Conservation (phyloP, 1,140 invertebrate species). For the Conus ventricosus region DNA sequence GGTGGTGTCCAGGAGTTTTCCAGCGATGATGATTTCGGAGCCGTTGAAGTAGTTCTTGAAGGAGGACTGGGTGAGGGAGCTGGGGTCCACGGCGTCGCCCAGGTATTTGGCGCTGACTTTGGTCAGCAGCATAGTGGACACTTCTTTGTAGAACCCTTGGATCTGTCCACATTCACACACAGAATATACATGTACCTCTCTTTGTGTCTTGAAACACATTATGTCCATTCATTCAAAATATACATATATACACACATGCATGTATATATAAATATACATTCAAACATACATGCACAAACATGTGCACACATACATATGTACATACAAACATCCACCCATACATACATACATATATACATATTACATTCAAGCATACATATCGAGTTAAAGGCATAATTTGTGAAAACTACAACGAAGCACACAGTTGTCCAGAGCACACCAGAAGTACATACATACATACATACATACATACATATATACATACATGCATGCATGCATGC, state of each 20-base stretch:
- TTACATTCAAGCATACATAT: no score
- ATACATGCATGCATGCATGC: no score
- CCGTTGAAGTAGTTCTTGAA: conserved; percentile 65
- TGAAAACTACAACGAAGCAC: no score
- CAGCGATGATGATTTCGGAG: conserved; percentile 65
- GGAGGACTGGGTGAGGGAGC: conserved; percentile 56
- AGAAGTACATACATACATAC: no score
- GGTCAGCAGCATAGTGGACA: conserved; percentile 82
- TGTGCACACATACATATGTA: background rate
- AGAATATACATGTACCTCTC: no score
- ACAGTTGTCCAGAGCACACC: no score
- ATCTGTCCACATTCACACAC: conserved; percentile 77
- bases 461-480: background rate
- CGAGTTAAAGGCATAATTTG: no score
- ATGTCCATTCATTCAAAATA: no score
- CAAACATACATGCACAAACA: background rate
- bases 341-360: background rate
- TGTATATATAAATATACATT: no score
- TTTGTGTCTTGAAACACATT: no score
- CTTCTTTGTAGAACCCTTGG: conserved; percentile 83
- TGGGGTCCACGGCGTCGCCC: conserved; percentile 58
- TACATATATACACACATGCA: no score
- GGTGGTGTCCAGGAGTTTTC: conserved; percentile 52
- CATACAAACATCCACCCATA: background rate
- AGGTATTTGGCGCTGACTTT: conserved; percentile 82